A percentile compares a stretch with the other conserved stretches of the same genome.
Evolutionary conservation across 2,888 invertebrate genomes (phyloP).

Genomic region (Suillia variegata): DNA sequence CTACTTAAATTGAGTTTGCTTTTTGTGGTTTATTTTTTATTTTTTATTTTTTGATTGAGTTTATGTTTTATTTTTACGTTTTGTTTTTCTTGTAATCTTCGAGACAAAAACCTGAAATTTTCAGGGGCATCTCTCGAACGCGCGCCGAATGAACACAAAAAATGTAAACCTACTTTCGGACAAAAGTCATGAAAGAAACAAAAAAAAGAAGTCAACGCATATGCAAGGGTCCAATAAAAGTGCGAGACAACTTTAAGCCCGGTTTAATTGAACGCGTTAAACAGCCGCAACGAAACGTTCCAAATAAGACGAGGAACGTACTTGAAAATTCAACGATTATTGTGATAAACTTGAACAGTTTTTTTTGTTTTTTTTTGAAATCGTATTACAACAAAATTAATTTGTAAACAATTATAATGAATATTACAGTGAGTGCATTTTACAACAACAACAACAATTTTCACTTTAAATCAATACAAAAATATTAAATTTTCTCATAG

Average conservation of each 20-base stretch:
- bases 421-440: no score
- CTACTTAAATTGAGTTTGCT: conserved; percentile 12
- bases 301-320: background rate
- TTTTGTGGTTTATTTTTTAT: conserved; percentile 25
- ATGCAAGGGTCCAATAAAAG: conserved; percentile 50
- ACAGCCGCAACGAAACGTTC: conserved; percentile 16
- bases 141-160: conserved; percentile 2
- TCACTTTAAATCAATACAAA: background rate
- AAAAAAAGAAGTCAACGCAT: conserved; percentile 48
- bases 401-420: no score
- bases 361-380: background rate
- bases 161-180: conserved; percentile 23
- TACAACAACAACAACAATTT: no score
- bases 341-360: background rate
- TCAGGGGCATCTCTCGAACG: conserved; percentile 32
- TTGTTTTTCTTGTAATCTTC: conserved; percentile 15
- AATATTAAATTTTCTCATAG: background rate
- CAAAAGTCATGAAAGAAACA: conserved; percentile 18
- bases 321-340: background rate
- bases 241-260: conserved; percentile 28
- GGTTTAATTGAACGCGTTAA: conserved; percentile 43
- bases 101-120: conserved; percentile 50
- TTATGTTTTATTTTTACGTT: conserved; percentile 13
- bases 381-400: conserved; percentile 15
- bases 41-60: conserved; percentile 30